A percentile compares a stretch with the other conserved stretches of the same genome.
These are phyloP conservation scores for Australoheros facetus DNA, from an alignment of 2,797 vertebrate species.

Conservation along the genomic window DNA sequence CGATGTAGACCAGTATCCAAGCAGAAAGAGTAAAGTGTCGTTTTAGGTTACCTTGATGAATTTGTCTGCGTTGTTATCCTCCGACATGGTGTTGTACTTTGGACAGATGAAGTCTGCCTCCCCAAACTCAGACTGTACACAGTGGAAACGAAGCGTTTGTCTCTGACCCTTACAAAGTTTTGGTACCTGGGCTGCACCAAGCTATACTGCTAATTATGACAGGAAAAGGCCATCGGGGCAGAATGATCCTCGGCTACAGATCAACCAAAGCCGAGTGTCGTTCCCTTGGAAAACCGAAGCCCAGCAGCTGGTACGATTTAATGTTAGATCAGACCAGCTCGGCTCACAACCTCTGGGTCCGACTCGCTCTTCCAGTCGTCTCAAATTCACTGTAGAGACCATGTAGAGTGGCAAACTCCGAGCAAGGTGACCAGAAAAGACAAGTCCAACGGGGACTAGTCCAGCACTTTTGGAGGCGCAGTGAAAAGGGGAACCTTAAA, in stretches of 20 bases:
- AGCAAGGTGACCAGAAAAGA: slow-evolving; percentile 47
- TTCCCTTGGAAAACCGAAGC: slow-evolving; percentile 44
- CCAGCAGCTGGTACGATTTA: slow-evolving; percentile 42
- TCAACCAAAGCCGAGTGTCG: slow-evolving; percentile 34
- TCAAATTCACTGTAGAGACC: slow-evolving; percentile 70
- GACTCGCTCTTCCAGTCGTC: slow-evolving; percentile 72
- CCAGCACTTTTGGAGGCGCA: slow-evolving; percentile 55
- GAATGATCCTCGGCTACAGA: slow-evolving; percentile 48
- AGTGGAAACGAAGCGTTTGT: slow-evolving; percentile 52
- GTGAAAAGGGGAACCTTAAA: slow-evolving; percentile 13
- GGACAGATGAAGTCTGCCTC: slow-evolving; percentile 45
- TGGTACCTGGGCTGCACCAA: slow-evolving; percentile 32
- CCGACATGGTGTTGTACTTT: slow-evolving; percentile 83
- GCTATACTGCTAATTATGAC: slow-evolving; percentile 49
- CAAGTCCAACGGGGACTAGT: slow-evolving; percentile 40
- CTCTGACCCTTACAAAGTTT: slow-evolving; percentile 52
- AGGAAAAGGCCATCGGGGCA: slow-evolving; percentile 62
- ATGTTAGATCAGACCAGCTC: slow-evolving; percentile 55
- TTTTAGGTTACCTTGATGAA: slow-evolving; percentile 88
- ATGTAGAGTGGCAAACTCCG: slow-evolving; percentile 73
- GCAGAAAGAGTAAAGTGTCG: background rate
- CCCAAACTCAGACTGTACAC: slow-evolving; percentile 44
- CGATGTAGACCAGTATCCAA: background rate
- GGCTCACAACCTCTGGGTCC: slow-evolving; percentile 67
- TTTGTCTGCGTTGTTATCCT: slow-evolving; percentile 88